A percentile compares a stretch with the other conserved stretches of the same genome.
phyloP scores from a whole-genome alignment of 1,140 invertebrate species.

The Scaptomyza montana region DNA sequence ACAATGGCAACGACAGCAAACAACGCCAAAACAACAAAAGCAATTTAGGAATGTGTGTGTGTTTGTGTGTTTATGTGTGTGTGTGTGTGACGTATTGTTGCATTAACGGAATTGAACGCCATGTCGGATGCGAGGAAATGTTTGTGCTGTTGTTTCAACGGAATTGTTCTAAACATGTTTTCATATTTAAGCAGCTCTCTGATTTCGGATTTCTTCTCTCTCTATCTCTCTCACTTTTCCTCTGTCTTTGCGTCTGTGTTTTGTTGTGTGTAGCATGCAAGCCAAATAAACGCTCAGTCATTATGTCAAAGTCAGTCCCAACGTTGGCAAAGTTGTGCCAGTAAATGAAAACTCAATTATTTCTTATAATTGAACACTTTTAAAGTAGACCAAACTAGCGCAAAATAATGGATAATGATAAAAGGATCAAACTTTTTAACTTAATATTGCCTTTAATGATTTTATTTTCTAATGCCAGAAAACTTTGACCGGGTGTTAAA shows the following conservation, averaged over 20 bases:
- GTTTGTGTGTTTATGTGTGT: background rate
- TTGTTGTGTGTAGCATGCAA: constrained; percentile 4
- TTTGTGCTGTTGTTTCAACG: constrained; percentile 63
- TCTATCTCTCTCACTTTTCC: background rate
- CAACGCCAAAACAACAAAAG: constrained; percentile 30
- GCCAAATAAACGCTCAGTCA: background rate
- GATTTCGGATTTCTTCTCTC: constrained; percentile 3
- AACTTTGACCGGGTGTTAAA: too few species aligned
- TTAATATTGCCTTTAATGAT: too few species aligned
- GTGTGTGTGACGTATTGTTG: constrained; percentile 55
- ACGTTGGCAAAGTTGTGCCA: background rate
- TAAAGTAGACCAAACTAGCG: too few species aligned
- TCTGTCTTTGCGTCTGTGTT: background rate
- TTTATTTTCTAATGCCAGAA: too few species aligned
- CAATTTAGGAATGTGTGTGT: constrained; percentile 19
- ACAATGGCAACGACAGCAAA: constrained; percentile 51
- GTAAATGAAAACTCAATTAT: background rate
- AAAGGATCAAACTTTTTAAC: too few species aligned
- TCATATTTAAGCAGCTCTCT: constrained; percentile 36
- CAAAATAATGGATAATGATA: too few species aligned
- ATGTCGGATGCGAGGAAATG: constrained; percentile 79
- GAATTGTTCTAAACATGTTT: constrained; percentile 58
- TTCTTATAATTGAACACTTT: background rate
- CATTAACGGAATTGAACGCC: constrained; percentile 79
- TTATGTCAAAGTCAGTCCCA: constrained; percentile 1